phyloP scores from a whole-genome alignment of 2,797 vertebrate species.

The Benthosema pterotum region DNA sequence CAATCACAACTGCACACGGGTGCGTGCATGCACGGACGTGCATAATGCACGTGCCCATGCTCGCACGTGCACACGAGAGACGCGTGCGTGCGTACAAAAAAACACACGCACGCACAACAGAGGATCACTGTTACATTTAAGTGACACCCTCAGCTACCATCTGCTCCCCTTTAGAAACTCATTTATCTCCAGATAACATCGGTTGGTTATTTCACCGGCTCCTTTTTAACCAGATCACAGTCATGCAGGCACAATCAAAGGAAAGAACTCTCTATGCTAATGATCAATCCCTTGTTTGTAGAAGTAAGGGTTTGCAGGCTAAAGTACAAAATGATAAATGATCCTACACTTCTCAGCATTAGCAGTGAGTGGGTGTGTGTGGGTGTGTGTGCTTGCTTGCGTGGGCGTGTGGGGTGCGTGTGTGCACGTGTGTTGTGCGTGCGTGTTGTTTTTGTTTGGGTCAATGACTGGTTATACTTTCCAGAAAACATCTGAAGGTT shows the following conservation, averaged over 20 bases:
- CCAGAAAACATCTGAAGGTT: slow-evolving; percentile 6
- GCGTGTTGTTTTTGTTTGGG: background rate
- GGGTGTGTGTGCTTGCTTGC: too few relatives aligned
- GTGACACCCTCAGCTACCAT: slow-evolving; percentile 66
- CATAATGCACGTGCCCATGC: background rate
- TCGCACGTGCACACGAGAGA: slow-evolving; percentile 1
- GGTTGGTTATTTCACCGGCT: slow-evolving; percentile 31
- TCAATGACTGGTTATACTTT: slow-evolving; percentile 5
- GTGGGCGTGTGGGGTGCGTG: too few relatives aligned
- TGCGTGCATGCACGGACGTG: slow-evolving; percentile 3
- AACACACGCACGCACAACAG: slow-evolving; percentile 45
- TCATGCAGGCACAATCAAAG: slow-evolving; percentile 7
- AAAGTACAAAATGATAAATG: background rate
- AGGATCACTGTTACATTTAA: slow-evolving; percentile 63
- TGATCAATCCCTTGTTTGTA: slow-evolving; percentile 10
- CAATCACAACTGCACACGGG: slow-evolving; percentile 14
- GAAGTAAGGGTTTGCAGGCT: slow-evolving; percentile 12
- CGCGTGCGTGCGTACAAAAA: slow-evolving; percentile 17
- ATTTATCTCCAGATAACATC: slow-evolving; percentile 54
- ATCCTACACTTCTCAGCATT: slow-evolving; percentile 11
- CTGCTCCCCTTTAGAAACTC: slow-evolving; percentile 57
- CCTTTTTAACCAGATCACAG: slow-evolving; percentile 26
- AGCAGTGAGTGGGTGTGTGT: background rate
- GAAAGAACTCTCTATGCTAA: slow-evolving; percentile 13
- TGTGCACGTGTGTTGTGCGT: background rate